Conservation (phyloP, 2,888 invertebrate species). For the Lasioglossum zephyrum region DNA sequence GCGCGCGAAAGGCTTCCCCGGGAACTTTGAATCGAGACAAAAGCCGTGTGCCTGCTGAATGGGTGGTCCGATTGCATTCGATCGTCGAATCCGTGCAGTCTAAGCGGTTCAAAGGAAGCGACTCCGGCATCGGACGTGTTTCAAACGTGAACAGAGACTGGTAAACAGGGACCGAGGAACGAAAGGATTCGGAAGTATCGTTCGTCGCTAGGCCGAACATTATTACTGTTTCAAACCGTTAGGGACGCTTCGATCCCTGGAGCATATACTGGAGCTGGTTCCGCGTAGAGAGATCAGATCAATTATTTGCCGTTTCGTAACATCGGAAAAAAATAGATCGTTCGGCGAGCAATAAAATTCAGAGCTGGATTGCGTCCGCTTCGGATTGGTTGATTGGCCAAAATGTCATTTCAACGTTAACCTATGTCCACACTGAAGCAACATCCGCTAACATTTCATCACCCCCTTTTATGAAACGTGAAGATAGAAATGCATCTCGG, state of each 20-base stretch:
- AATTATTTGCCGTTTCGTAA: background rate
- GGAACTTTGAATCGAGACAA: slow-evolving; percentile 29
- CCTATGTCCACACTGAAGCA: too few relatives aligned
- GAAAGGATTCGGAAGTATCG: slow-evolving; percentile 6
- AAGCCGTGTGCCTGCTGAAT: slow-evolving; percentile 9
- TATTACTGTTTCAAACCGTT: slow-evolving; percentile 2
- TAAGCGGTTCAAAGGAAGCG: slow-evolving; percentile 34
- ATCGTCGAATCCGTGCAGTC: background rate
- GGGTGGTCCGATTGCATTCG: slow-evolving; percentile 25
- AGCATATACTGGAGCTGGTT: too few relatives aligned
- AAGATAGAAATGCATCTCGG: background rate
- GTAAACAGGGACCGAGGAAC: slow-evolving; percentile 30
- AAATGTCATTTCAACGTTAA: background rate
- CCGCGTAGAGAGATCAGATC: background rate
- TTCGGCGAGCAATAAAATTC: background rate
- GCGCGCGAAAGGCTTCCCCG: slow-evolving; percentile 3
- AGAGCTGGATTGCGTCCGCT: background rate
- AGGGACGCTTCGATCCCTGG: background rate
- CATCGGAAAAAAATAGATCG: background rate
- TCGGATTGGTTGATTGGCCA: background rate
- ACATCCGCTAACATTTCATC: too few relatives aligned
- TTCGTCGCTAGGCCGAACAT: background rate
- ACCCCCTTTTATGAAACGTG: background rate
- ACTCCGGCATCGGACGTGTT: background rate
- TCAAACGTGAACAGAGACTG: slow-evolving; percentile 15